Evolutionary conservation across 2,113 vertebrate genomes (phyloP).

Genomic region (Hiodon tergisus): DNA sequence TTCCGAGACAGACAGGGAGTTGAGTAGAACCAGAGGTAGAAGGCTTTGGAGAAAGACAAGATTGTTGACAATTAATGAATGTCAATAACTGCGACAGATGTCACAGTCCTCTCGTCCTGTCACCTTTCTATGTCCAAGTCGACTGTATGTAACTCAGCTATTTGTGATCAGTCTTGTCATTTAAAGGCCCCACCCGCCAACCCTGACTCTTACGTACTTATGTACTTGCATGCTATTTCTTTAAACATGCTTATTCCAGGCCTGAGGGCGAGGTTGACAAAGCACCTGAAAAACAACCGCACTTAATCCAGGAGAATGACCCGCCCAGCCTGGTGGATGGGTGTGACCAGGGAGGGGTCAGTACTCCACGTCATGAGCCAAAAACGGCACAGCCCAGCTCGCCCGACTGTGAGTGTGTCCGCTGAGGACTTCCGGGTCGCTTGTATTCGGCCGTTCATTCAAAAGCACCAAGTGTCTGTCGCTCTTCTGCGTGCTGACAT

Average conservation of each 20-base stretch:
- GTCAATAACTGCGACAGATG: not conserved
- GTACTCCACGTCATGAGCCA: conserved; percentile 47
- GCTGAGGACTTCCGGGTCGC: not conserved
- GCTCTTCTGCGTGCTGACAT: not conserved
- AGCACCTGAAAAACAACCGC: conserved; percentile 43
- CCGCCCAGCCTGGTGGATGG: conserved; percentile 28
- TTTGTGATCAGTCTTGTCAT: not conserved
- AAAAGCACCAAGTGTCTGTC: not conserved
- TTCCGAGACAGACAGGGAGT: not conserved
- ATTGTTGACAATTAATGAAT: too few species aligned
- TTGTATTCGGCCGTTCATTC: not conserved
- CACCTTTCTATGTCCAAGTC: conserved; percentile 5
- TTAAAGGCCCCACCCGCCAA: not conserved
- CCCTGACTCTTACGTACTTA: not conserved
- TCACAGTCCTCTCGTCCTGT: too few species aligned
- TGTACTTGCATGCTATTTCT: not conserved
- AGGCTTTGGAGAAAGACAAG: too few species aligned
- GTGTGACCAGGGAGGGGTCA: conserved; percentile 25
- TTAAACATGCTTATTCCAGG: conserved; percentile 36
- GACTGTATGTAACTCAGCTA: not conserved
- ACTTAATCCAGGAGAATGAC: conserved; percentile 33
- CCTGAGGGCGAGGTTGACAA: conserved; percentile 44
- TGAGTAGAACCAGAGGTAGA: too few species aligned
- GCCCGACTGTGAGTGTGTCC: conserved; percentile 42
- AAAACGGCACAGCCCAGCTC: conserved; percentile 42